Evolutionary conservation across 2,797 vertebrate genomes (phyloP), one percentile per base, ranked within the genome.

Genomic region (Dendrocincla tyrannina): DNA sequence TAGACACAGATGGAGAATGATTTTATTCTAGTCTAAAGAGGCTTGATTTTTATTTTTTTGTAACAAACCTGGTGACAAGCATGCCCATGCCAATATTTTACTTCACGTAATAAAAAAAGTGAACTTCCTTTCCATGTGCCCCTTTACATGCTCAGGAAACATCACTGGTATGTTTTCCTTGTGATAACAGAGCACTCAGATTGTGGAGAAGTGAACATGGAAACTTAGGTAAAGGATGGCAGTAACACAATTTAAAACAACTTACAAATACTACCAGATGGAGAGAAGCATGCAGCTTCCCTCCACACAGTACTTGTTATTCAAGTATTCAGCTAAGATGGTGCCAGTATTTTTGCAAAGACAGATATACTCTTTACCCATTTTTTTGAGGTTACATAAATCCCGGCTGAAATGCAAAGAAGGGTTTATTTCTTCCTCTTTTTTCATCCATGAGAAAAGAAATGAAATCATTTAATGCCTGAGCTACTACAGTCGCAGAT

Each of bases 101-200:
- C 39, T 75, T 58, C 32, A 77, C 22, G 17, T 55, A 59, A 58
- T 62, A 33, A 62, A 88, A 88, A 91, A 30, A 80, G 22, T 46
- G 24, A 89, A 68, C 32, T 94, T 93, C 72, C 76, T 92, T 83
- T 91, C 58, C 41, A 62, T 1, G 1, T 80, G 53, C 42, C 39
- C 89, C 76, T 85, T 72, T 53, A 88, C 9, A 67, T 35, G 53
- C 32, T 89, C 85, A 92, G 86, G 81, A 91, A 95, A 91, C 60
- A 88, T 72, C 46, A 75, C 53, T 18, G n/a, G 33, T 30, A 70
- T 10, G 2, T 64, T 83, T 80, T 85, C 52, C 78, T 78, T 55
- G 17, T 72, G 72, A 67, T 75, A 91, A 89, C 56, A 83, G 22
- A 83, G 35, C 41, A 87, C 46, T 82, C 41, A 41, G 64, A 74